These are phyloP conservation scores for Melanargia galathea DNA, from an alignment of 2,888 invertebrate genomes.

Conservation along the genomic window DNA sequence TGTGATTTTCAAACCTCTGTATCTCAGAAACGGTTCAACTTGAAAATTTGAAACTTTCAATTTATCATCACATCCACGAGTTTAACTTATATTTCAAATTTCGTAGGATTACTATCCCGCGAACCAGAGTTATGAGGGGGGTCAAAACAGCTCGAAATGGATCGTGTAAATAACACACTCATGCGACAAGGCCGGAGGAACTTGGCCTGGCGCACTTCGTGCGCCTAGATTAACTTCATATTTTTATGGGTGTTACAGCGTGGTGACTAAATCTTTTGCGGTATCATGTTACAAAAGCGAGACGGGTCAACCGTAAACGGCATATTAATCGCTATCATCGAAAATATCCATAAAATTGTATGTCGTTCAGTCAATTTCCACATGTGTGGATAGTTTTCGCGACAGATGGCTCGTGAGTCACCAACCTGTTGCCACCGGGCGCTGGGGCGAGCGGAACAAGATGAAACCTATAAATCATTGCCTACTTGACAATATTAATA, in stretches of 20 bases:
- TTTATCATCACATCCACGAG: too few species aligned
- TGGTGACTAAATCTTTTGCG: constrained; percentile 38
- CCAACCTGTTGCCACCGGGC: constrained; percentile 66
- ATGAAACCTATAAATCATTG: constrained; percentile 61
- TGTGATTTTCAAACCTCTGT: too few species aligned
- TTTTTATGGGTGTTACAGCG: constrained; percentile 26
- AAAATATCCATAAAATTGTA: constrained; percentile 57
- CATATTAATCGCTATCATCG: constrained; percentile 59
- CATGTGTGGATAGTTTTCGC: constrained; percentile 73
- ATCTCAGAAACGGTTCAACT: too few species aligned
- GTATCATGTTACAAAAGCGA: constrained; percentile 61
- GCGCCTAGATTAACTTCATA: constrained; percentile 42
- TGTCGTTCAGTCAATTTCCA: constrained; percentile 66
- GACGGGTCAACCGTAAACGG: constrained; percentile 59
- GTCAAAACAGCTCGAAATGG: too few species aligned
- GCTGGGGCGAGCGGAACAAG: constrained; percentile 68
- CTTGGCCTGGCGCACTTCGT: too few species aligned
- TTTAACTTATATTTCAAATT: too few species aligned
- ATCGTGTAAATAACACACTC: too few species aligned
- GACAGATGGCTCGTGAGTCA: constrained; percentile 79
- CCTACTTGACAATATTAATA: constrained; percentile 42
- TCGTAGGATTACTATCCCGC: too few species aligned
- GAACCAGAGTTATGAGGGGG: too few species aligned
- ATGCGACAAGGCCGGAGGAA: too few species aligned
- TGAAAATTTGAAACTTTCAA: too few species aligned